phyloP scores from a whole-genome alignment of 2,113 vertebrate genomes.

The Kryptolebias marmoratus region DNA sequence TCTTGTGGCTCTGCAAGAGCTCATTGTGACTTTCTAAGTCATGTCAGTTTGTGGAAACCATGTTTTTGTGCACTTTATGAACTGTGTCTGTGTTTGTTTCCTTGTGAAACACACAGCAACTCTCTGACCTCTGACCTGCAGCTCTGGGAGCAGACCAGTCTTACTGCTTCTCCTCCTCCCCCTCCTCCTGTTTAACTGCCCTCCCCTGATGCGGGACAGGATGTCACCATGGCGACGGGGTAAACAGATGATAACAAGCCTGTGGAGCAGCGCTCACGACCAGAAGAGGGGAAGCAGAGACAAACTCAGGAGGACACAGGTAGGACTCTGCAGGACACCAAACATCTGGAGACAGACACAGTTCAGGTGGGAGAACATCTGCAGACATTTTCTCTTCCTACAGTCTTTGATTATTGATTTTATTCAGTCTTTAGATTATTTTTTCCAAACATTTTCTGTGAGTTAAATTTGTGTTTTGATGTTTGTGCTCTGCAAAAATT shows the following conservation, averaged over 20 bases:
- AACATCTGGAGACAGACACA: not conserved
- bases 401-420: not conserved
- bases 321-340: constrained; percentile 1
- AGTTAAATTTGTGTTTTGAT: not conserved
- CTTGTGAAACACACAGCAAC: not conserved
- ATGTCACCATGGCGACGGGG: constrained; percentile 83
- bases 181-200: constrained; percentile 59
- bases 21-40: too few relatives aligned
- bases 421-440: not conserved
- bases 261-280: constrained; percentile 64
- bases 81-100: not conserved
- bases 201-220: constrained; percentile 84
- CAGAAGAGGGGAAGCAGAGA: constrained; percentile 42
- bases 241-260: constrained; percentile 90
- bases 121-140: constrained; percentile 28
- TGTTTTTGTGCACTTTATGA: not conserved
- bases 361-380: not conserved
- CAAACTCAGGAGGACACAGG: constrained; percentile 8
- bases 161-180: constrained; percentile 14
- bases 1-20: too few relatives aligned
- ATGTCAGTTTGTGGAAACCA: too few relatives aligned
- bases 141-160: not conserved
- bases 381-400: not conserved
- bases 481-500: not conserved
- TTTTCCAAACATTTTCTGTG: not conserved